phyloP scores from a whole-genome alignment of 2,113 vertebrate species.

The Gallinago paraguaiae region DNA sequence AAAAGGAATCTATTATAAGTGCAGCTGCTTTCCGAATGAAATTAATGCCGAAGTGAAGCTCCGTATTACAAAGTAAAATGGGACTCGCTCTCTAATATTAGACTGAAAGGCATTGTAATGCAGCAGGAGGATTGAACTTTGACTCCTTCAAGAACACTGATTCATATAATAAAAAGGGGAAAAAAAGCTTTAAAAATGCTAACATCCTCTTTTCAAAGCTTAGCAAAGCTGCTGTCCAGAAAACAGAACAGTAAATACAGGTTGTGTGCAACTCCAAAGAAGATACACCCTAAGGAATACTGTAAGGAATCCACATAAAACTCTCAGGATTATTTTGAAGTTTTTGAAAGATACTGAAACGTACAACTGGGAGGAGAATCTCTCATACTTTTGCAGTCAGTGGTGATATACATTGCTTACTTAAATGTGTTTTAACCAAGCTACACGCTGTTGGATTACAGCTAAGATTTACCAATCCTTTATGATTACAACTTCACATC shows the following conservation, averaged over 20 bases:
- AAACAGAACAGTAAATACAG: slow-evolving; percentile 58
- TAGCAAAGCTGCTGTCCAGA: slow-evolving; percentile 51
- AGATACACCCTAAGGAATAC: slow-evolving; percentile 10
- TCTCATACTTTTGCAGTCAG: not conserved
- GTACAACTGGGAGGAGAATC: not conserved
- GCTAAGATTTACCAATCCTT: not conserved
- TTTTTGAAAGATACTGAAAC: slow-evolving; percentile 12
- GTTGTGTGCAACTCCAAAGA: slow-evolving; percentile 1
- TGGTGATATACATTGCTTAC: not conserved
- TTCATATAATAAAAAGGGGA: slow-evolving; percentile 73
- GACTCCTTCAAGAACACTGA: slow-evolving; percentile 76
- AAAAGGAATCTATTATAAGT: slow-evolving; percentile 78
- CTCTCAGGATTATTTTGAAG: slow-evolving; percentile 22
- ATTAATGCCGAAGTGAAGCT: slow-evolving; percentile 75
- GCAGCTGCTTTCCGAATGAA: slow-evolving; percentile 76
- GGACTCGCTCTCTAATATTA: slow-evolving; percentile 75
- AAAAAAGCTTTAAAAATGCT: slow-evolving; percentile 76
- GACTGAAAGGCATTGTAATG: slow-evolving; percentile 77
- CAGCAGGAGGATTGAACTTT: slow-evolving; percentile 76
- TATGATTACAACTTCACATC: not conserved
- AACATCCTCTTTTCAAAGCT: slow-evolving; percentile 65
- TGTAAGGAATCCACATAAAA: not conserved
- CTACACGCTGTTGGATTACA: not conserved
- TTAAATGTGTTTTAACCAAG: slow-evolving; percentile 7
- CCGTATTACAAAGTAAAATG: slow-evolving; percentile 80